A percentile compares a stretch with the other conserved stretches of the same genome.
Evolutionary conservation across 2,113 vertebrate species (phyloP).

Genomic region (Hyperoodon ampullatus): DNA sequence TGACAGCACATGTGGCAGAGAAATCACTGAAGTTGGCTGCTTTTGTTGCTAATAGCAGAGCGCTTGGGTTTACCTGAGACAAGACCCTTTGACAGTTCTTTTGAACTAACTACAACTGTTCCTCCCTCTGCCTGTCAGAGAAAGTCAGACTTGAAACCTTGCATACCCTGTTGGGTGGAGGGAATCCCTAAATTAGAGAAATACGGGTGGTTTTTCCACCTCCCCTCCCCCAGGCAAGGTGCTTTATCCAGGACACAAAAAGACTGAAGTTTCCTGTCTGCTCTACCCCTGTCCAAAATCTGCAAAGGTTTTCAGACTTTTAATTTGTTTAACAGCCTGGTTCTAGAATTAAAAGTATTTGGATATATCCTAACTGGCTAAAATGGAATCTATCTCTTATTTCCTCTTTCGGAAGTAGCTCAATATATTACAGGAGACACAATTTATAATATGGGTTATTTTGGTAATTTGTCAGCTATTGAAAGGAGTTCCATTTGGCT

Average conservation of each 20-base stretch:
- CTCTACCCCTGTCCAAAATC: slow-evolving; percentile 15
- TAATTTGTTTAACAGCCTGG: slow-evolving; percentile 56
- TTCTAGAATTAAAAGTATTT: slow-evolving; percentile 63
- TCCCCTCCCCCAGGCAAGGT: not conserved
- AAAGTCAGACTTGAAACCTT: slow-evolving; percentile 46
- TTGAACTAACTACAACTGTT: not conserved
- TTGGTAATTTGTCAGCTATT: slow-evolving; percentile 52
- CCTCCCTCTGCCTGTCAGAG: not conserved
- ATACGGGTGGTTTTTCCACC: not conserved
- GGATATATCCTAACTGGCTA: slow-evolving; percentile 39
- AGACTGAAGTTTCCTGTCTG: slow-evolving; percentile 48
- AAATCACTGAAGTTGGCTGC: accelerated
- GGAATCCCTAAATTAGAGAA: slow-evolving; percentile 45
- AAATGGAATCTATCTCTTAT: slow-evolving; percentile 35
- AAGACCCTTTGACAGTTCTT: not conserved
- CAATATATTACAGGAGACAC: slow-evolving; percentile 1
- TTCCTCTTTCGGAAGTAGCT: slow-evolving; percentile 36
- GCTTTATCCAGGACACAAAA: not conserved
- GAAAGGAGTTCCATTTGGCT: slow-evolving; percentile 54
- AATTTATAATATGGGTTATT: slow-evolving; percentile 10
- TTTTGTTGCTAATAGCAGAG: not conserved
- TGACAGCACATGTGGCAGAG: not conserved
- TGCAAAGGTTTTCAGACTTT: not conserved
- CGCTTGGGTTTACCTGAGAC: not conserved
- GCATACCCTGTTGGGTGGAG: not conserved